Base-by-base conservation (phyloP, 2,888 invertebrate species). In the Ashinkailepas kermadecensis region DNA sequence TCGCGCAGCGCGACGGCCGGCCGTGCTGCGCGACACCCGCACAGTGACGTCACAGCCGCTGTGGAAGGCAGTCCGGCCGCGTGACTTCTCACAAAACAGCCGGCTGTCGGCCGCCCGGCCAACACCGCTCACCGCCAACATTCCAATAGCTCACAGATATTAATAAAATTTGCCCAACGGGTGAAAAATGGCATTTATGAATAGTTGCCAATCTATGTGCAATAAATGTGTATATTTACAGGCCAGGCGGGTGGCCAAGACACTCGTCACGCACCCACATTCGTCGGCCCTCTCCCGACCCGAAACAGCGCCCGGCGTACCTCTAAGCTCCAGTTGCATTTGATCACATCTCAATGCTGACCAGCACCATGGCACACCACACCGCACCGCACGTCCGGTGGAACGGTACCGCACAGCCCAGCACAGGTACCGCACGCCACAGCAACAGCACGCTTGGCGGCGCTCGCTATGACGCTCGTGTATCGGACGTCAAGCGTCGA, bases 181-280 rank as follows among this genome's bases (percentile, higher is more conserved):
- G 25, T 25, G 39, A 25, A 70, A 67, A 70, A 67, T 70, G 18
- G 25, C 70, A 70, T 70, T 39, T 70, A 70, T 70, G 67, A 70
- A 70, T 39, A 70, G 23, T 15, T 39, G 39, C 39, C 39, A 39
- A 39, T 39, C 39, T 39, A 70, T 70, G 39, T 70, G 70, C 70
- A 70, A 12, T 70, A 70, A n/a, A n/a, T 70, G 70, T 70, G 15
- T 13, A 23, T 39, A 70, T 70, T 15, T 70, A 70, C 70, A 39
- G 3, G 7, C 11, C 70, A 6, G 15, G 8, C 25, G 25, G 0
- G 23, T 39, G 39, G 23, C 15, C 4, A 13, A 70, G 70, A 39
- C 70, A 39, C 70, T 39, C 7, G n/a, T 11, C 39, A 2, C 25
- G 4, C n/a, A 23, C 7, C 6, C 0, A 39, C 39, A 39, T 4